These are phyloP conservation scores for Caligus rogercresseyi DNA, from an alignment of 1,140 invertebrate genomes.

Conservation along the genomic window DNA sequence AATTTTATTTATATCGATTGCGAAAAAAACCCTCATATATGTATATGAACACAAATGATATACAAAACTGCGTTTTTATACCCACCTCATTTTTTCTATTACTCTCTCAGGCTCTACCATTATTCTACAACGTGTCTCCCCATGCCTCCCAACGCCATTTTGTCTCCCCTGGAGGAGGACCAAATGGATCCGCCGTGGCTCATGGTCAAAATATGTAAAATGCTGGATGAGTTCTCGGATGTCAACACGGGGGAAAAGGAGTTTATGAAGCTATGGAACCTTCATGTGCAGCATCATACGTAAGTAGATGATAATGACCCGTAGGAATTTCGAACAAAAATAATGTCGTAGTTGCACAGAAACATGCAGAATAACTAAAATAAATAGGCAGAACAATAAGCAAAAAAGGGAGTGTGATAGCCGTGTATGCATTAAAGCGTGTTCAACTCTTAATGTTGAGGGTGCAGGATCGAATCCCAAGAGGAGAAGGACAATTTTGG, in stretches of 20 bases:
- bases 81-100: not conserved
- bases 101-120: constrained; percentile 3
- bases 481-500: no score
- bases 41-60: no score
- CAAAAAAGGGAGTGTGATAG: no score
- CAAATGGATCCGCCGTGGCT: constrained; percentile 87
- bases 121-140: constrained; percentile 48
- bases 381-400: no score
- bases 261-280: constrained; percentile 96
- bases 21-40: no score
- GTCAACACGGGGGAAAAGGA: constrained; percentile 97
- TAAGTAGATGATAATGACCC: constrained; percentile 29
- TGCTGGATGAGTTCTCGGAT: constrained; percentile 97
- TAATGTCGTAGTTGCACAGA: no score
- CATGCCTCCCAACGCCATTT: constrained; percentile 78
- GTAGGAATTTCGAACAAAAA: no score
- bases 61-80: no score
- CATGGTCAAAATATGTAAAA: constrained; percentile 80
- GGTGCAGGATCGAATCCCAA: no score
- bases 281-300: constrained; percentile 79
- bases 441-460: no score
- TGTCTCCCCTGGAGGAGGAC: constrained; percentile 67
- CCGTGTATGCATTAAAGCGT: no score
- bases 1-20: constrained; percentile 15
- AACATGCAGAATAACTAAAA: no score